Conservation (phyloP, 2,888 invertebrate species). For the Thyatira batis region DNA sequence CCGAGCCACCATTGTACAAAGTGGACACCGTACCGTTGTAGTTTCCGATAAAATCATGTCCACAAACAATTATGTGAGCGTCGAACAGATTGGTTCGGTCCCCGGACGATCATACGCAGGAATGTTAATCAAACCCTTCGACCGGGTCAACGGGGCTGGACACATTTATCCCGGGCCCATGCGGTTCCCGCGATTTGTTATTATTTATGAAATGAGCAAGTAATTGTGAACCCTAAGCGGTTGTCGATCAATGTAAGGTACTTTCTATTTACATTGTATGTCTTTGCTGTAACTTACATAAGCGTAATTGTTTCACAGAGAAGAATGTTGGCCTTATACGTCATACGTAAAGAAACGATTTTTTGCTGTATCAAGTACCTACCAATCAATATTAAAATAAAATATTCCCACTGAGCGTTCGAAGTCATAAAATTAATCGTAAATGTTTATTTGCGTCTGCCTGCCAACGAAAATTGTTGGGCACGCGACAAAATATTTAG, state of each 20-base stretch:
- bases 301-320: too few relatives aligned
- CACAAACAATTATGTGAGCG: conserved; percentile 71
- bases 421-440: conserved; percentile 47
- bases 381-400: conserved; percentile 30
- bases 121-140: conserved; percentile 69
- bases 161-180: conserved; percentile 3
- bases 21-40: conserved; percentile 27
- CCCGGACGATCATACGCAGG: conserved; percentile 63
- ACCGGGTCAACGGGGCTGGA: conserved; percentile 43
- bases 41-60: conserved; percentile 65
- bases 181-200: not conserved
- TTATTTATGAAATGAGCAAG: conserved; percentile 3
- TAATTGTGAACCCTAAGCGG: not conserved
- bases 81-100: conserved; percentile 61
- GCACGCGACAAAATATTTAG: conserved; percentile 71
- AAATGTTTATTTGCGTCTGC: conserved; percentile 51
- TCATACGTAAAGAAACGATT: too few relatives aligned
- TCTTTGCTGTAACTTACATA: too few relatives aligned
- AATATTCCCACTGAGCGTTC: conserved; percentile 28
- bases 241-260: not conserved
- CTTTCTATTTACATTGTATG: not conserved
- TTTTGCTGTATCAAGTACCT: conserved; percentile 16
- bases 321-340: not conserved
- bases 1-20: conserved; percentile 13
- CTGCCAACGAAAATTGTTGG: conserved; percentile 40